phyloP scores from a whole-genome alignment of 1,140 invertebrate genomes.

The Venturia canescens region DNA sequence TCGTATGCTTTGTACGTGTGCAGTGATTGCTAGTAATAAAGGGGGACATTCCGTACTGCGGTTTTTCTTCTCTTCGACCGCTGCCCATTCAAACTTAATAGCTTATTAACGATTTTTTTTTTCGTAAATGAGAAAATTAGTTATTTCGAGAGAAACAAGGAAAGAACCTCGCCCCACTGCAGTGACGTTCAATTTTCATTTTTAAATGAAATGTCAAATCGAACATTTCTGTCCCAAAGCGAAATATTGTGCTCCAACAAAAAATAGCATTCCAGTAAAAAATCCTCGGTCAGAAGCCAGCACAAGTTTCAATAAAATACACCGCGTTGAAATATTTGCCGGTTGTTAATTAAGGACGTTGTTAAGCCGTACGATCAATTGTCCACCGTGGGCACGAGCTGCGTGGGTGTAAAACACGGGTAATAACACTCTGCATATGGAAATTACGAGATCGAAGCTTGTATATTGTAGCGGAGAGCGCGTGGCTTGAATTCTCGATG shows the following conservation, averaged over 20 bases:
- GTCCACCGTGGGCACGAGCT: slow-evolving; percentile 13
- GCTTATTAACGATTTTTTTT: slow-evolving; percentile 1
- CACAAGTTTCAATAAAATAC: no score
- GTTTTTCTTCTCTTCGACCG: background rate
- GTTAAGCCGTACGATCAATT: background rate
- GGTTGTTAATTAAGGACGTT: background rate
- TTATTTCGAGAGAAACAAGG: no score
- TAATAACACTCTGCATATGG: slow-evolving; percentile 48
- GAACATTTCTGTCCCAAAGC: no score
- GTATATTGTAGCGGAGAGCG: slow-evolving; percentile 16
- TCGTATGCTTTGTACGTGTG: background rate
- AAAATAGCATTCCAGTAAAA: no score
- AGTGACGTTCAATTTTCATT: no score
- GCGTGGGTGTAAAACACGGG: slow-evolving; percentile 58
- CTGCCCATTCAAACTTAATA: background rate
- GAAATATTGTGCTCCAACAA: no score
- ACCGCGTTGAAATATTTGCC: background rate
- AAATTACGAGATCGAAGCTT: slow-evolving; percentile 14
- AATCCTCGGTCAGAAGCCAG: no score
- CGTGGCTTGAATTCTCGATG: slow-evolving; percentile 56
- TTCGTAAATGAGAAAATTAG: background rate
- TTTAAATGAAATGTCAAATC: no score
- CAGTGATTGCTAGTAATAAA: background rate
- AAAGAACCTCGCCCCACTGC: no score
- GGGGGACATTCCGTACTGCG: background rate